Base-by-base conservation (phyloP, 2,113 vertebrate genomes). In the Pteropus alecto region DNA sequence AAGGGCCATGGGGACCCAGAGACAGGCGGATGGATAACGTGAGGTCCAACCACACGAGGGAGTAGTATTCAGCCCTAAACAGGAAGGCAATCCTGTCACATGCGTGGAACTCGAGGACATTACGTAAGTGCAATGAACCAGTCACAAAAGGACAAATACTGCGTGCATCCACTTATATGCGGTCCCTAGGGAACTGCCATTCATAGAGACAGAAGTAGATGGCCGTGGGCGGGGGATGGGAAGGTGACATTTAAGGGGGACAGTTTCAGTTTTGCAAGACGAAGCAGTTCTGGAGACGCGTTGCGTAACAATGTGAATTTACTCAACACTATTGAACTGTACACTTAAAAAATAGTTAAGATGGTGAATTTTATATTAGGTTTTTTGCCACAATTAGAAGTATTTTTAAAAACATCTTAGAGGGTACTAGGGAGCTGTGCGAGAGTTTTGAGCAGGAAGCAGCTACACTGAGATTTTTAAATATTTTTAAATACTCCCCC, bases 141-240 rank as follows among this genome's bases (percentile, higher is more conserved):
- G 43, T 8, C 15, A 58, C n/a, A 26, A 43, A 41, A 60, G 6
- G 78, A 41, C 30, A 60, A 33, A 22, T 16, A 0, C 4, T 5
- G 6, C 3, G 0, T 6, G 24, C 24, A 6, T 35, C 46, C 38
- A 60, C 58, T 30, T 61, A 24, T 0, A 0, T 2, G n/a, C 5
- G 15, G 18, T 28, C 5, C 26, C 26, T 24, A 33, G 41, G 16
- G 13, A 1, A 24, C 68, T 24, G 56, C 61, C 10, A 21, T 6
- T 63, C 21, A 41, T 2, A 58, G 26, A 54, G n/a, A 54, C 26
- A 41, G 71, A 26, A 19, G 24, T 3, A 35, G 67, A 33, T 19
- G 21, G 73, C 22, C 18, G 1, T 14, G 2, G 15, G 10, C 6
- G 7, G 38, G 43, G 2, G 16, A 5, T 28, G 8, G 24, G 30